Evolutionary conservation across 2,113 vertebrate species (phyloP), one percentile per base, ranked within the genome.

Genomic region (Bubo bubo): DNA sequence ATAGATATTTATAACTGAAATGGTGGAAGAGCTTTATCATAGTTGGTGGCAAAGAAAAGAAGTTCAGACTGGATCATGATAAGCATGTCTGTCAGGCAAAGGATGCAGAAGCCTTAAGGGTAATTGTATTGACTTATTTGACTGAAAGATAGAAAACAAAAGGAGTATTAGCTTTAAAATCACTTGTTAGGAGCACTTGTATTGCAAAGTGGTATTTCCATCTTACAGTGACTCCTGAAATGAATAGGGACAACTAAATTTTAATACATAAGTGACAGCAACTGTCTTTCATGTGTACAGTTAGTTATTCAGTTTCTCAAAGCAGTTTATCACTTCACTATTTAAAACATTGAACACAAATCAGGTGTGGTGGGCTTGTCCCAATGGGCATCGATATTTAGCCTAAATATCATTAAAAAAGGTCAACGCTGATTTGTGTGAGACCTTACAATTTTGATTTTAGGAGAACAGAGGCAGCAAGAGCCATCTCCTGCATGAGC

Each of bases 251-350:
- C 50, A 53, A 41, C 8, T 53, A 6, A 39, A 79, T 77, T 67
- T 75, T 45, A 63, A 47, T 55, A 34, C 3, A 3, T 8, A 41
- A n/a, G 10, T 7, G 10, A 30, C 18, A 79, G 27, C 15, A 73
- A 30, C 32, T 79, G 16, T 26, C 53, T 75, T 85, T 86, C 34
- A 21, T 0, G 0, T 15, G 2, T 37, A 28, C 13, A 22, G 19
- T 27, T 45, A 53, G 70, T 56, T 45, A 35, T 35, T 70, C 32
- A 9, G 60, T 52, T 72, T 52, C 39, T 79, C 10, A 83, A 43
- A 73, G 49, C 45, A 27, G 1, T 55, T 76, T 37, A 22, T 30
- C 35, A 8, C 19, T 58, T 70, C 6, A 2, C 6, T 43, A n/a
- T 59, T 45, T 50, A 70, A 80, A 92, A 62, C 58, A 50, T 0